A percentile compares a stretch with the other conserved stretches of the same genome.
Evolutionary conservation across 2,888 invertebrate genomes (phyloP).

Genomic region (Acholoe squamosa): DNA sequence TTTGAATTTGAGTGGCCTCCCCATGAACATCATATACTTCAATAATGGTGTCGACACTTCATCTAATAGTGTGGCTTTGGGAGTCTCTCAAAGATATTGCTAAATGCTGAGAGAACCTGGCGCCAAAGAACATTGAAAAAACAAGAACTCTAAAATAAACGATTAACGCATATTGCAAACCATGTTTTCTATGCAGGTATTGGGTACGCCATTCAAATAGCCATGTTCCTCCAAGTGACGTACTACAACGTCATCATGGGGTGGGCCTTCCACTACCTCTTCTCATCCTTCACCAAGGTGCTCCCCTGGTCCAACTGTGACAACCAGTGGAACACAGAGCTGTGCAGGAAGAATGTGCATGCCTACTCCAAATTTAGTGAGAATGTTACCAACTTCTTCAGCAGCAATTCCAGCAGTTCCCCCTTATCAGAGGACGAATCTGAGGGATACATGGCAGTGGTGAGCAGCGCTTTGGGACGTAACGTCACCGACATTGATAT

Average conservation of each 20-base stretch:
- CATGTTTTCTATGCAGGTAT: slow-evolving; percentile 87
- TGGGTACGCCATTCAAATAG: slow-evolving; percentile 79
- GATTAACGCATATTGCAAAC: neutral
- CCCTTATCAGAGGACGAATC: neutral
- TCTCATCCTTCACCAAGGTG: slow-evolving; percentile 87
- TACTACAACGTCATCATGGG: slow-evolving; percentile 90
- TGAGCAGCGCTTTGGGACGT: neutral
- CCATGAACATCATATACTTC: too few relatives aligned
- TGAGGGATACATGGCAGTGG: neutral
- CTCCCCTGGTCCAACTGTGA: slow-evolving; percentile 92
- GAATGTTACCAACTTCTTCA: neutral
- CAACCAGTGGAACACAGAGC: slow-evolving; percentile 90
- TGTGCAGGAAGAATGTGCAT: slow-evolving; percentile 84
- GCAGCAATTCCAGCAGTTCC: neutral
- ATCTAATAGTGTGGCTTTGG: too few relatives aligned
- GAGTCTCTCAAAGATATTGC: too few relatives aligned
- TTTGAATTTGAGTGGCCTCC: too few relatives aligned
- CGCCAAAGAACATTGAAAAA: too few relatives aligned
- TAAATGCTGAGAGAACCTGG: too few relatives aligned
- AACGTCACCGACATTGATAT: neutral
- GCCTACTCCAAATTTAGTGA: neutral
- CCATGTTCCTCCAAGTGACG: slow-evolving; percentile 80
- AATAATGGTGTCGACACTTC: too few relatives aligned
- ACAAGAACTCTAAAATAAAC: neutral
- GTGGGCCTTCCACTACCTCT: slow-evolving; percentile 92